Percentiles rank a stretch among this genome's conserved stretches.
These are phyloP conservation scores for Ptychodera flava DNA, from an alignment of 35 echinoderm and acorn worm genomes.

Conservation along the genomic window DNA sequence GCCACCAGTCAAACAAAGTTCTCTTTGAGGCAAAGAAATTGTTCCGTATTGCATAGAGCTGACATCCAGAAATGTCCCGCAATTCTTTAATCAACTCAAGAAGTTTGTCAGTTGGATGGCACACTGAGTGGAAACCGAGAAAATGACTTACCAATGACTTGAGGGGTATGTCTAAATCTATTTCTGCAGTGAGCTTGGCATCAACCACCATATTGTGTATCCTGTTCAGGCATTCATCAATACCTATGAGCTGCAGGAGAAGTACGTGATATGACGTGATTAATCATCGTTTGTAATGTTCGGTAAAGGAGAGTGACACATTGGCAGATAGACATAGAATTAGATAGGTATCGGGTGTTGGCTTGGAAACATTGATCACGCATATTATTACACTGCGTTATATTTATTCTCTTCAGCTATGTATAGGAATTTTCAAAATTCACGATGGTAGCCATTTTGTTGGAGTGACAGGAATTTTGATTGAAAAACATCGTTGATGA, in stretches of 20 bases:
- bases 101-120: too few species aligned
- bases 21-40: too few species aligned
- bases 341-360: not conserved
- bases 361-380: not conserved
- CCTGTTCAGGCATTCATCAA: conserved; percentile 67
- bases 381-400: not conserved
- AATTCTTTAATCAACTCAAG: too few species aligned
- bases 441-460: not conserved
- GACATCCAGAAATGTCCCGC: too few species aligned
- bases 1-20: too few species aligned
- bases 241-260: conserved; percentile 64
- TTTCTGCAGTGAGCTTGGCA: conserved; percentile 75
- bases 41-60: too few species aligned
- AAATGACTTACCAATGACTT: conserved; percentile 76
- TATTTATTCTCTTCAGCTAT: not conserved
- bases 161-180: conserved; percentile 55
- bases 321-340: not conserved
- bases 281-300: not conserved
- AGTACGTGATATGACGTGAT: not conserved
- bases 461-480: not conserved
- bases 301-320: not conserved
- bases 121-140: too few species aligned
- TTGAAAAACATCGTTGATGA: not conserved
- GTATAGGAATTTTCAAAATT: not conserved
- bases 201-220: conserved; percentile 82